phyloP scores from a whole-genome alignment of 2,888 invertebrate genomes.

The Acleris sparsana region DNA sequence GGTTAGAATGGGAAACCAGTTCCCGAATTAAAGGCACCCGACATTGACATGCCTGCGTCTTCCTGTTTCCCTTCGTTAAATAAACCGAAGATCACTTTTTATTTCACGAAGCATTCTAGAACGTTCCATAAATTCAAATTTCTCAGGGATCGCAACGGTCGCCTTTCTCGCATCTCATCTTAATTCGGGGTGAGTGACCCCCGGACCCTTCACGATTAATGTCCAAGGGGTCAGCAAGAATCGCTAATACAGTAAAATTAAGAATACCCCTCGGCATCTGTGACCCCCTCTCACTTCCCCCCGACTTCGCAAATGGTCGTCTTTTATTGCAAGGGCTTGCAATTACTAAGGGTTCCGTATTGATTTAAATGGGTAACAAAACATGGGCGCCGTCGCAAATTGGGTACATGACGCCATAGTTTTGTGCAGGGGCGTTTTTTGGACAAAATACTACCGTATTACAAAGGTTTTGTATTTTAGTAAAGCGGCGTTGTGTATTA shows the following conservation, averaged over 20 bases:
- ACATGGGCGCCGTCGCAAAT: constrained; percentile 19
- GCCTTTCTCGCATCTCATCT: constrained; percentile 65
- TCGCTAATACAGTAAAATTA: constrained; percentile 78
- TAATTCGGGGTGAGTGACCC: constrained; percentile 75
- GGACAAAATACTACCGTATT: not conserved
- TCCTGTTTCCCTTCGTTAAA: no score
- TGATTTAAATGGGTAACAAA: constrained; percentile 31
- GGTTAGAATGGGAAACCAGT: no score
- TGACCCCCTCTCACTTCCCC: constrained; percentile 53
- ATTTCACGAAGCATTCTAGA: no score
- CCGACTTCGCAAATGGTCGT: constrained; percentile 28
- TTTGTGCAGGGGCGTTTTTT: not conserved
- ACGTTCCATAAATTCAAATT: constrained; percentile 17
- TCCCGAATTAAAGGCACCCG: no score
- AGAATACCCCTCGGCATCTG: constrained; percentile 76
- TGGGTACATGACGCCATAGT: constrained; percentile 7
- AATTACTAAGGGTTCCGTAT: constrained; percentile 15
- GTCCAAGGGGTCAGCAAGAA: constrained; percentile 76
- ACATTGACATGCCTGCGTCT: no score
- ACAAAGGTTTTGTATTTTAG: no score
- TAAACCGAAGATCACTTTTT: no score
- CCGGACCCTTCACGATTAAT: constrained; percentile 77
- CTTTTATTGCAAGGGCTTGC: constrained; percentile 31
- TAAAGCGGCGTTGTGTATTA: no score
- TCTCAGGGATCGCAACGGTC: constrained; percentile 49